Percentiles rank a stretch among this genome's conserved stretches.
These are phyloP conservation scores for Pelobates cultripes DNA, from an alignment of 2,797 vertebrate species.

Conservation along the genomic window DNA sequence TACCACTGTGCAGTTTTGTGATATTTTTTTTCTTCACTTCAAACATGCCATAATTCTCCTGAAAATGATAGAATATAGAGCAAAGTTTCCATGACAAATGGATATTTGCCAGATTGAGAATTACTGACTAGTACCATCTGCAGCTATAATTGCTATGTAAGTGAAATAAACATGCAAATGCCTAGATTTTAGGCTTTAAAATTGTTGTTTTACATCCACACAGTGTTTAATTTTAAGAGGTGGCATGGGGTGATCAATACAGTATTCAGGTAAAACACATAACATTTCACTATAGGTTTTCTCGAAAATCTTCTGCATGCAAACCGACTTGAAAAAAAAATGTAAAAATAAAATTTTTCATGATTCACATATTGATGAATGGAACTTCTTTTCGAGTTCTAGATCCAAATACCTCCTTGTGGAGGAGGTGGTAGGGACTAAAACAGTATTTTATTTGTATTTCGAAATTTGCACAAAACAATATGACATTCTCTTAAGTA, in stretches of 20 bases:
- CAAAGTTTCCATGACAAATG: conserved; percentile 21
- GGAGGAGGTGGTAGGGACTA: too few species aligned
- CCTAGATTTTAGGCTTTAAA: neutral
- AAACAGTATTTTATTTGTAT: too few species aligned
- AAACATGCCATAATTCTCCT: neutral
- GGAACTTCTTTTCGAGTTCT: too few species aligned
- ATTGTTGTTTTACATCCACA: neutral
- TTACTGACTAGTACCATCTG: conserved; percentile 9
- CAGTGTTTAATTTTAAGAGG: neutral
- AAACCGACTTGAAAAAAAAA: too few species aligned
- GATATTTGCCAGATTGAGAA: conserved; percentile 8
- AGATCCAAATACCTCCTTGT: too few species aligned
- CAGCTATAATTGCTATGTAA: neutral
- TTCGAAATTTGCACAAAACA: too few species aligned
- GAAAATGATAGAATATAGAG: neutral
- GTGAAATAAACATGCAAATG: neutral
- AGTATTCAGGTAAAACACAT: neutral
- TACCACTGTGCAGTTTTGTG: neutral
- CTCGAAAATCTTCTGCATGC: too few species aligned
- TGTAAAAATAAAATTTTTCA: too few species aligned
- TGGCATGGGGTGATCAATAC: neutral
- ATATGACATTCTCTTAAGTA: too few species aligned
- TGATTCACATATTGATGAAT: too few species aligned
- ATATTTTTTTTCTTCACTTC: neutral
- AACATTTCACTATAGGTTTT: neutral